Conservation (phyloP, 2,113 vertebrate genomes). For the Strix uralensis region DNA sequence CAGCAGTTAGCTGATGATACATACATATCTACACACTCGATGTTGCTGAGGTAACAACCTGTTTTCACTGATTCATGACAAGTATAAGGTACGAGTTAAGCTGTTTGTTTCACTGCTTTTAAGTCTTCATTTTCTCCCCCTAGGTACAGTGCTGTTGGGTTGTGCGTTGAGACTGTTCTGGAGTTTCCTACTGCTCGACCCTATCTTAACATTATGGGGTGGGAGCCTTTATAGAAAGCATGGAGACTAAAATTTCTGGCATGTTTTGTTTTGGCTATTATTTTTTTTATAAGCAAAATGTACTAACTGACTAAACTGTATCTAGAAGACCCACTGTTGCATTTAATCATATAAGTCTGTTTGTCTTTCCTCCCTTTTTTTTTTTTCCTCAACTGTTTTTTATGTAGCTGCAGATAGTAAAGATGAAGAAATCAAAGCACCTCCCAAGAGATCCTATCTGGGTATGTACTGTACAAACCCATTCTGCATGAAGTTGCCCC, state of each 20-base stretch:
- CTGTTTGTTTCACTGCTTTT: neutral
- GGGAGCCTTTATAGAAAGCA: neutral
- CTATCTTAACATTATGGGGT: neutral
- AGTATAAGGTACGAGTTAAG: neutral
- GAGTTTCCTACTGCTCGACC: neutral
- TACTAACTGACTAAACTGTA: constrained; percentile 48
- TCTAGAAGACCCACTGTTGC: constrained; percentile 1
- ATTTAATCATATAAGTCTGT: constrained; percentile 68
- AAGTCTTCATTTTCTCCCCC: neutral
- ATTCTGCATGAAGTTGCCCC: constrained; percentile 52
- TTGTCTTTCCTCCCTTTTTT: constrained; percentile 61
- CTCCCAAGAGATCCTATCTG: constrained; percentile 90
- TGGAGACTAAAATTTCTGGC: constrained; percentile 15
- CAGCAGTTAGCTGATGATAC: neutral
- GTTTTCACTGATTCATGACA: neutral
- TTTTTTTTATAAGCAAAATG: neutral
- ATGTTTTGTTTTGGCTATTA: neutral
- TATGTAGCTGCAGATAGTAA: constrained; percentile 90
- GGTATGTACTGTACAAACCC: constrained; percentile 86
- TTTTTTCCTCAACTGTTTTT: constrained; percentile 47
- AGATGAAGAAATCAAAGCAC: constrained; percentile 91
- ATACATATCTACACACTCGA: accelerated
- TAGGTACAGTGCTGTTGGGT: neutral
- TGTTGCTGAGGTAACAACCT: neutral
- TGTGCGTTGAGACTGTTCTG: neutral